phyloP scores from a whole-genome alignment of 2,888 invertebrate genomes.

The Drosophila borborema region DNA sequence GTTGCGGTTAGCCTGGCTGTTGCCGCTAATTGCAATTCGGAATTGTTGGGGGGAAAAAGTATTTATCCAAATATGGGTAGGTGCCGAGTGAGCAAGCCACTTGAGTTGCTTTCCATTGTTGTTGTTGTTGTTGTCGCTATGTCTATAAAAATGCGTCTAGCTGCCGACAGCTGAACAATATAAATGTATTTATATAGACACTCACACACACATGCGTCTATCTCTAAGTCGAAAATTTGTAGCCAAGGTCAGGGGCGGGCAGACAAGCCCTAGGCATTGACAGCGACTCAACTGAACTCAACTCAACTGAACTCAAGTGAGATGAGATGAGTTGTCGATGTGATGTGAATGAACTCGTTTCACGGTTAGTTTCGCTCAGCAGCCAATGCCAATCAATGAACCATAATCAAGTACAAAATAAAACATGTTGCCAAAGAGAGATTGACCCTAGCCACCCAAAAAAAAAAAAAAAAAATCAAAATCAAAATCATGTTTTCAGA shows the following conservation, averaged over 20 bases:
- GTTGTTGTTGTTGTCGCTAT: constrained; percentile 1
- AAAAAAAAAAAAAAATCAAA: neutral
- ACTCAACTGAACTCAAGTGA: constrained; percentile 4
- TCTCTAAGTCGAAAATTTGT: constrained; percentile 56
- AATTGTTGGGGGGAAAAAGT: constrained; percentile 39
- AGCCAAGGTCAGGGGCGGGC: constrained; percentile 74
- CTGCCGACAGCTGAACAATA: constrained; percentile 53
- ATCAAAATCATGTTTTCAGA: constrained; percentile 54
- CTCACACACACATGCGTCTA: constrained; percentile 3
- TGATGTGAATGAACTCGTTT: constrained; percentile 70
- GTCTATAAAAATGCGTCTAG: constrained; percentile 21
- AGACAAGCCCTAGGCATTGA: constrained; percentile 56
- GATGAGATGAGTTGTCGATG: constrained; percentile 24
- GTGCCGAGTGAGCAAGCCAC: constrained; percentile 47
- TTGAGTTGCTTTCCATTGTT: constrained; percentile 55
- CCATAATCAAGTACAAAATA: constrained; percentile 68
- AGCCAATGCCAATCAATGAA: constrained; percentile 67
- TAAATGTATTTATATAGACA: constrained; percentile 6
- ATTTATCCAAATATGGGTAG: constrained; percentile 61
- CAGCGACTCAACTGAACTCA: constrained; percentile 13
- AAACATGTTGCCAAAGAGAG: neutral
- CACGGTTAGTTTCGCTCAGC: constrained; percentile 32
- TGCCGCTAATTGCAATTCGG: constrained; percentile 40
- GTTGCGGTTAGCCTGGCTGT: constrained; percentile 17
- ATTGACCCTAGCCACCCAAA: neutral